phyloP scores from a whole-genome alignment of 2,888 invertebrate species.

The Cataglyphis albicans region DNA sequence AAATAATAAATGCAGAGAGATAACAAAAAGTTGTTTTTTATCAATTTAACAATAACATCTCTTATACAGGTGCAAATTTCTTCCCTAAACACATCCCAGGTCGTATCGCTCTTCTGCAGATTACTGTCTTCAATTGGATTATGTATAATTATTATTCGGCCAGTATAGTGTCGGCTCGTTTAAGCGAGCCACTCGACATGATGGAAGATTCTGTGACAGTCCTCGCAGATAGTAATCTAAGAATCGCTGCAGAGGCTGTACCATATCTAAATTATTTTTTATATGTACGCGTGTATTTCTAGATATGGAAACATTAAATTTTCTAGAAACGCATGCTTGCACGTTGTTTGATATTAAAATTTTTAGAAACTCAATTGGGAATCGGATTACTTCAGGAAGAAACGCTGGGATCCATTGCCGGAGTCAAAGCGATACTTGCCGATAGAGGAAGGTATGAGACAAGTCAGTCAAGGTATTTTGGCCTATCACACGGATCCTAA shows the following conservation, averaged over 20 bases:
- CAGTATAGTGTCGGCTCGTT: constrained; percentile 80
- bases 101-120: constrained; percentile 78
- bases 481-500: constrained; percentile 82
- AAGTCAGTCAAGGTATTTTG: constrained; percentile 76
- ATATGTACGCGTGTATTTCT: constrained; percentile 63
- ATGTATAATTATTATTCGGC: constrained; percentile 82
- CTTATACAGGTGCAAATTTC: constrained; percentile 75
- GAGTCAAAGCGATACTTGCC: constrained; percentile 75
- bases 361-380: constrained; percentile 78
- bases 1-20: not conserved
- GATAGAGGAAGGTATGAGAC: constrained; percentile 77
- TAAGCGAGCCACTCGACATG: constrained; percentile 80
- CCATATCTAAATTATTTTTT: constrained; percentile 76
- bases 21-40: not conserved
- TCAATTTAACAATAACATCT: not conserved
- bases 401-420: constrained; percentile 78
- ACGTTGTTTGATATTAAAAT: not conserved
- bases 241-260: constrained; percentile 78
- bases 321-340: not conserved
- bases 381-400: constrained; percentile 76
- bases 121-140: constrained; percentile 78
- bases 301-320: not conserved
- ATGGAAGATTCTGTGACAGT: constrained; percentile 82
- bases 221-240: constrained; percentile 75
- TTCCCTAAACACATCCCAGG: constrained; percentile 75